phyloP scores from a whole-genome alignment of 2,113 vertebrate genomes.

The Pholis gunnellus region DNA sequence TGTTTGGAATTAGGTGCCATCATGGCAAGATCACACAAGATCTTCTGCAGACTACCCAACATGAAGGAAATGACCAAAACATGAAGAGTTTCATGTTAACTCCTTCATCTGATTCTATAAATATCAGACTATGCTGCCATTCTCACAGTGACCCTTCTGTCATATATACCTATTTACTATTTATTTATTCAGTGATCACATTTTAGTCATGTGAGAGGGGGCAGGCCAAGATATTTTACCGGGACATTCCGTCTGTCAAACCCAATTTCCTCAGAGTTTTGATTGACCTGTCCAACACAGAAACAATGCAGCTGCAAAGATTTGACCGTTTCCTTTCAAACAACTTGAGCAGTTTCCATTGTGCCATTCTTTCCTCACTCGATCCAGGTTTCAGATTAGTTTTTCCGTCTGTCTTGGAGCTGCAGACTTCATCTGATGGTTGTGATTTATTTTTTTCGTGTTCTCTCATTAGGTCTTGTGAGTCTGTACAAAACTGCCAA shows the following conservation, averaged over 20 bases:
- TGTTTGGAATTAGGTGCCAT: constrained; percentile 54
- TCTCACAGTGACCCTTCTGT: background rate
- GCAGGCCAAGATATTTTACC: constrained; percentile 49
- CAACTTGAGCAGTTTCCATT: constrained; percentile 9
- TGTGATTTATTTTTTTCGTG: background rate
- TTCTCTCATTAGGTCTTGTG: background rate
- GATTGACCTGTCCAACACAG: constrained; percentile 62
- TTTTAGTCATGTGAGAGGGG: constrained; percentile 44
- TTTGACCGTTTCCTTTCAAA: constrained; percentile 36
- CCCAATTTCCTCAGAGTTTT: constrained; percentile 78
- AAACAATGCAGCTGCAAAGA: constrained; percentile 64
- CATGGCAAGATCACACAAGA: constrained; percentile 28
- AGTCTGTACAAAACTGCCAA: background rate
- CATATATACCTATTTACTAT: constrained; percentile 33
- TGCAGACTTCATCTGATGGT: background rate
- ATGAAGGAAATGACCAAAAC: background rate
- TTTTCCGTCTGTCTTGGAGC: background rate
- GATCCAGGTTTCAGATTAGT: background rate
- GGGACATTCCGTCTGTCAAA: constrained; percentile 82
- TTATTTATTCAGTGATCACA: constrained; percentile 62
- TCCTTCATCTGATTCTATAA: background rate
- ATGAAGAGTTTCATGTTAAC: background rate
- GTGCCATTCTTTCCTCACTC: background rate
- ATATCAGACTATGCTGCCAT: background rate
- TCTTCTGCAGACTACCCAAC: constrained; percentile 9